Conservation (phyloP, 92 coral and sea anemone genomes). For the Pocillopora grandis region DNA sequence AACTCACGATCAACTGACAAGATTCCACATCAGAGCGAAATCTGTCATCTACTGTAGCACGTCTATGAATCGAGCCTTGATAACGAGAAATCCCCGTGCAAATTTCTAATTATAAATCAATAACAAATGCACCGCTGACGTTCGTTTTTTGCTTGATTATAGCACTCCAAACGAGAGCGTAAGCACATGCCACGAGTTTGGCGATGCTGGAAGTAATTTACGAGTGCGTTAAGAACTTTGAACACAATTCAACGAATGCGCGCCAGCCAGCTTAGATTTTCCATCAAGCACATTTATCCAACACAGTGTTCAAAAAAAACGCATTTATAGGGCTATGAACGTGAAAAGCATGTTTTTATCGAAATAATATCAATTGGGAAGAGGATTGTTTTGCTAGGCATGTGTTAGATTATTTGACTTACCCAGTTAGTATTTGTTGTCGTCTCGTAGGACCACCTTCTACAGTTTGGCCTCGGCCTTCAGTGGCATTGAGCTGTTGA, state of each 20-base stretch:
- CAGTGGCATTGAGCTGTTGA: conserved; percentile 25
- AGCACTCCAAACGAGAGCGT: not conserved
- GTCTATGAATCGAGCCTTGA: conserved; percentile 19
- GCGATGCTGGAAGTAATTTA: too few relatives aligned
- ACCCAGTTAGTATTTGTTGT: conserved; percentile 59
- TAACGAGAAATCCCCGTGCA: not conserved
- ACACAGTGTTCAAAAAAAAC: not conserved
- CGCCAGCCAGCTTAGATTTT: too few relatives aligned
- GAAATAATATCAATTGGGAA: not conserved
- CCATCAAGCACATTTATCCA: not conserved
- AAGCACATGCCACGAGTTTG: not conserved
- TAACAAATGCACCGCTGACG: not conserved
- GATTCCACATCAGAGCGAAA: conserved; percentile 4
- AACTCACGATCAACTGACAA: conserved; percentile 5
- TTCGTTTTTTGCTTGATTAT: too few relatives aligned
- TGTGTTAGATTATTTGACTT: conserved; percentile 10
- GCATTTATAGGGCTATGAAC: too few relatives aligned
- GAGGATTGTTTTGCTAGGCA: not conserved
- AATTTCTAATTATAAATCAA: too few relatives aligned
- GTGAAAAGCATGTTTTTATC: not conserved
- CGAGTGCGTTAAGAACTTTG: too few relatives aligned
- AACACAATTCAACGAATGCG: too few relatives aligned
- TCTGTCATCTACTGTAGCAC: not conserved
- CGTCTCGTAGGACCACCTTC: conserved; percentile 23
- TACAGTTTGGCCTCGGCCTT: conserved; percentile 18